These are phyloP conservation scores for Gadus macrocephalus DNA, from an alignment of 2,113 vertebrate species.

Conservation along the genomic window DNA sequence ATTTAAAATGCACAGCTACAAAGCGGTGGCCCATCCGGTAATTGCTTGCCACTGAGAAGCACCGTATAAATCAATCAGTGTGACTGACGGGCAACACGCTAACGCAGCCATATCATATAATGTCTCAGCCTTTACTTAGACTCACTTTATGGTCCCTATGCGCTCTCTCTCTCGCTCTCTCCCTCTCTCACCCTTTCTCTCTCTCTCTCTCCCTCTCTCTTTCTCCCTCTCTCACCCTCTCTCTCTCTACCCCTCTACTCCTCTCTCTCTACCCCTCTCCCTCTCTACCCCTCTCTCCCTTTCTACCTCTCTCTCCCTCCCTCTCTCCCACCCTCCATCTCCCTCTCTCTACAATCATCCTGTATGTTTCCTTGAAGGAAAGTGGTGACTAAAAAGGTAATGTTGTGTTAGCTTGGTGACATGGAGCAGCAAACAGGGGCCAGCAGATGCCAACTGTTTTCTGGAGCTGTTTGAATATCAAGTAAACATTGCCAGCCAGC, in stretches of 20 bases:
- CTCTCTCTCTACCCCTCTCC: too few species aligned
- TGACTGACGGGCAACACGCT: neutral
- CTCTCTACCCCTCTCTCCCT: too few species aligned
- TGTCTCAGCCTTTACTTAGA: neutral
- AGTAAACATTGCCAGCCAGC: neutral
- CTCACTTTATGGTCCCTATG: too few species aligned
- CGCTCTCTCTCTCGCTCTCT: too few species aligned
- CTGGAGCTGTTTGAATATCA: neutral
- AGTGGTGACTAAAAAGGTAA: neutral
- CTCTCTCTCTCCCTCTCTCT: too few species aligned
- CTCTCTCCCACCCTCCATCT: neutral
- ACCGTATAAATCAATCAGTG: constrained; percentile 14
- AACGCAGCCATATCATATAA: neutral
- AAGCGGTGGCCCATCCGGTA: constrained; percentile 39
- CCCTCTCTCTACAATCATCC: neutral
- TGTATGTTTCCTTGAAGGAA: neutral
- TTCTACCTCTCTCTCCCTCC: too few species aligned
- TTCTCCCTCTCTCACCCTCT: too few species aligned
- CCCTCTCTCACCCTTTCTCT: too few species aligned
- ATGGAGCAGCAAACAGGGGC: neutral
- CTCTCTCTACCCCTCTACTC: too few species aligned
- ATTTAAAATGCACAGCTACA: constrained; percentile 23
- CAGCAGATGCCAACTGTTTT: neutral
- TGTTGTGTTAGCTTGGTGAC: neutral
- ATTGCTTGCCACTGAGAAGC: constrained; percentile 20